These are phyloP conservation scores for Sinotaia quadrata DNA, from an alignment of 2,888 invertebrate genomes.

Conservation along the genomic window DNA sequence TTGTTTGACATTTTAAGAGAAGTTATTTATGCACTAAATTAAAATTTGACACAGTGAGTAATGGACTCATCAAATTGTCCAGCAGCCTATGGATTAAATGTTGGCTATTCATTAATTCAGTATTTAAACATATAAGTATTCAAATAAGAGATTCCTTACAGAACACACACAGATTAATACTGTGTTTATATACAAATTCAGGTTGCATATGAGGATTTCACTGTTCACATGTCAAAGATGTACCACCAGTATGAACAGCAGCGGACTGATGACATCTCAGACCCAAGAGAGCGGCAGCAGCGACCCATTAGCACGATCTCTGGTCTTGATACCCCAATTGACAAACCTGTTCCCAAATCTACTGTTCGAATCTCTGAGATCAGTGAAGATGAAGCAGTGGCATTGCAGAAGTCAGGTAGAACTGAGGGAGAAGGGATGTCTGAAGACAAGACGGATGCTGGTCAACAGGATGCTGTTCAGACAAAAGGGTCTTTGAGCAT, in stretches of 20 bases:
- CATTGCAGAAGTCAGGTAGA: slow-evolving; percentile 33
- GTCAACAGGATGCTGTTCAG: slow-evolving; percentile 33
- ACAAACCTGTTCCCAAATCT: slow-evolving; percentile 53
- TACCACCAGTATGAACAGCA: slow-evolving; percentile 85
- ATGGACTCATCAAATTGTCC: too few species aligned
- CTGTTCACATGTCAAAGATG: slow-evolving; percentile 97
- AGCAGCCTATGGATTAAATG: too few species aligned
- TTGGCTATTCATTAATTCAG: too few species aligned
- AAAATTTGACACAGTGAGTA: too few species aligned
- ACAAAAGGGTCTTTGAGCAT: slow-evolving; percentile 27
- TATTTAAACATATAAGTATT: too few species aligned
- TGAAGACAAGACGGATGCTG: slow-evolving; percentile 27
- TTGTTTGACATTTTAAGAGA: too few species aligned
- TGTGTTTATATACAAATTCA: slow-evolving; percentile 65
- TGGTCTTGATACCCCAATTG: slow-evolving; percentile 74
- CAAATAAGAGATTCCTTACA: too few species aligned
- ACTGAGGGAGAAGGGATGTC: slow-evolving; percentile 45
- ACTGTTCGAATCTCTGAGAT: slow-evolving; percentile 65
- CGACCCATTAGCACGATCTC: slow-evolving; percentile 96
- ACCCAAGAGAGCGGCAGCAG: slow-evolving; percentile 92
- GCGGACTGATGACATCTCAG: slow-evolving; percentile 93
- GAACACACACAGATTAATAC: too few species aligned
- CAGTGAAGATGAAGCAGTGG: slow-evolving; percentile 37
- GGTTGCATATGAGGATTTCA: slow-evolving; percentile 98
- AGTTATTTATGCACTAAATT: too few species aligned